A percentile compares a stretch with the other conserved stretches of the same genome.
Evolutionary conservation across 2,797 vertebrate species (phyloP).

Genomic region (Platalea minor): DNA sequence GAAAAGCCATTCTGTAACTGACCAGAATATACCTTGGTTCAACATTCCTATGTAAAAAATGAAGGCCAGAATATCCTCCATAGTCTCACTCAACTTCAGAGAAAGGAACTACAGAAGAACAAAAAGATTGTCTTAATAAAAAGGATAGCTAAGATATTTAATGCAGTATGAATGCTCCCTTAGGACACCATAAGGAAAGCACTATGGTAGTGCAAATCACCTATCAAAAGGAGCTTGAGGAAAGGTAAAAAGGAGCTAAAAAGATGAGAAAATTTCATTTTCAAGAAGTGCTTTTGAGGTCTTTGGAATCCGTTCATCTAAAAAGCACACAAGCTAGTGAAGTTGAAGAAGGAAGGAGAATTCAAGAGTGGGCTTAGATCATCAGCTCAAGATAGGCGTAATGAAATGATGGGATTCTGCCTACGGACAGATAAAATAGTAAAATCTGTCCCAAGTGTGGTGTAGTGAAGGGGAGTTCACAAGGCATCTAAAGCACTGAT

Average conservation of each 20-base stretch:
- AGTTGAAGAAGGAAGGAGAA: not conserved
- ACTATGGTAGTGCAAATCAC: not conserved
- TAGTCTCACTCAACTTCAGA: not conserved
- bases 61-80: not conserved
- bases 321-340: not conserved
- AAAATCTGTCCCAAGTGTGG: not conserved
- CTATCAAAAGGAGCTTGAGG: not conserved
- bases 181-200: not conserved
- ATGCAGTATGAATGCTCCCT: not conserved
- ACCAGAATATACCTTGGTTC: not conserved
- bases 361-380: not conserved
- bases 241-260: not conserved
- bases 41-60: not conserved
- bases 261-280: not conserved
- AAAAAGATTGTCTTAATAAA: not conserved
- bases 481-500: not conserved
- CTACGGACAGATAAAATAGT: not conserved
- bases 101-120: not conserved
- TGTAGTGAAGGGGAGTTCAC: not conserved
- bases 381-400: not conserved
- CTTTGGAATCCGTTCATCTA: not conserved
- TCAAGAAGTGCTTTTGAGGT: not conserved
- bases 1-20: not conserved
- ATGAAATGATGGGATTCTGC: not conserved
- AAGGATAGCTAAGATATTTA: not conserved